These are phyloP conservation scores for Nyctibius grandis DNA, from an alignment of 2,797 vertebrate species.

Conservation along the genomic window DNA sequence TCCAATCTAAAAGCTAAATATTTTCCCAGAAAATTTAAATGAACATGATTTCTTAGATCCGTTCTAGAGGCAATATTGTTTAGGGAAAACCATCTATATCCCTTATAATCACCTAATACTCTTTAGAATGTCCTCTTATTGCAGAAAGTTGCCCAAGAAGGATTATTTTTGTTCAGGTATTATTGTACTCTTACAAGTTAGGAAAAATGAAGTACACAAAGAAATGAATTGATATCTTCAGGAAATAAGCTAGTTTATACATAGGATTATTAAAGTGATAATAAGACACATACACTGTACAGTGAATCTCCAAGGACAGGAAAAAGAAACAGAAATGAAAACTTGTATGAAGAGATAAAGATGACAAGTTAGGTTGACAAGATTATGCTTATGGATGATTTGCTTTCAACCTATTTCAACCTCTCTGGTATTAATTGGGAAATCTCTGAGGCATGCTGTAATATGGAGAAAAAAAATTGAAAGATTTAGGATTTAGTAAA, in stretches of 20 bases:
- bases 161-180: neutral
- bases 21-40: neutral
- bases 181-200: neutral
- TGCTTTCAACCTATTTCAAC: neutral
- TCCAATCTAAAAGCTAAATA: neutral
- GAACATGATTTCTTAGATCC: neutral
- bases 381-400: neutral
- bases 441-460: neutral
- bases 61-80: neutral
- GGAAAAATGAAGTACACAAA: neutral
- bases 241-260: neutral
- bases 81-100: neutral
- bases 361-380: neutral
- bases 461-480: neutral
- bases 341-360: neutral
- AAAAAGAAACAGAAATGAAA: slow-evolving; percentile 2
- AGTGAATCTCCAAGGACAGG: neutral
- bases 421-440: neutral
- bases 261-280: neutral
- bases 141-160: neutral
- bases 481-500: neutral
- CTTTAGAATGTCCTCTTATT: neutral
- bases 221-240: neutral
- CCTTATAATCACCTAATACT: neutral
- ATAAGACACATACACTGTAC: neutral